These are phyloP conservation scores for Pherbina coryleti DNA, from an alignment of 2,888 invertebrate species.

Conservation along the genomic window DNA sequence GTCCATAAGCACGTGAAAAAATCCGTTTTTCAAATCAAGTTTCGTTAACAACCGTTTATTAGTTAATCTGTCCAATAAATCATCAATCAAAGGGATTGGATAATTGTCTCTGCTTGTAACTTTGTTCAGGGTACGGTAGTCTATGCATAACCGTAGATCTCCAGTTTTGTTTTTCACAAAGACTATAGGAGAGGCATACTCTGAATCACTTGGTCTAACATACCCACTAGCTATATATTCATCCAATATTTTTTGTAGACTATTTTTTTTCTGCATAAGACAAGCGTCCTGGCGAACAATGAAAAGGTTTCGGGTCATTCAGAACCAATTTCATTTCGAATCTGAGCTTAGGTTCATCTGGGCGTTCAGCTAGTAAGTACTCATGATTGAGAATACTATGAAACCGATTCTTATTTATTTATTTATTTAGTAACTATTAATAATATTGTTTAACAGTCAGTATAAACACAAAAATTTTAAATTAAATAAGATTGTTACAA, in stretches of 20 bases:
- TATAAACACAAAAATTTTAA: no score
- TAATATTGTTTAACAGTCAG: no score
- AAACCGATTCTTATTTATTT: background rate
- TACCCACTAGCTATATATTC: slow-evolving; percentile 18
- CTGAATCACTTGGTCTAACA: slow-evolving; percentile 32
- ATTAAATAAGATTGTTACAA: no score
- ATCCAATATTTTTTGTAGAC: slow-evolving; percentile 32
- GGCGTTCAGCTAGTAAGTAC: background rate
- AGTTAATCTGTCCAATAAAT: slow-evolving; percentile 33
- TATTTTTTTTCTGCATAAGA: no score
- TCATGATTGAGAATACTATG: background rate
- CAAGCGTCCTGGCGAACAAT: slow-evolving; percentile 15
- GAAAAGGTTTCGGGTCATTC: background rate
- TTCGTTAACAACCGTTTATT: slow-evolving; percentile 32
- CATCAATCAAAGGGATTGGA: slow-evolving; percentile 40
- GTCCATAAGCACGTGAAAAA: background rate
- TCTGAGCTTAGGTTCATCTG: background rate
- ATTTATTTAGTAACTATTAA: no score
- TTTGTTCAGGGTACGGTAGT: slow-evolving; percentile 32
- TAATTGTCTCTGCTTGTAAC: slow-evolving; percentile 36
- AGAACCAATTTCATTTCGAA: background rate
- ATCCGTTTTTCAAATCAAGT: slow-evolving; percentile 39
- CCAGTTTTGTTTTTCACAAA: slow-evolving; percentile 18
- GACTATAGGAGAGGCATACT: slow-evolving; percentile 36
- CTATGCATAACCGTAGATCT: slow-evolving; percentile 19